A percentile compares a stretch with the other conserved stretches of the same genome.
Conservation (phyloP, 2,888 invertebrate genomes). For the Bellardia bayeri region DNA sequence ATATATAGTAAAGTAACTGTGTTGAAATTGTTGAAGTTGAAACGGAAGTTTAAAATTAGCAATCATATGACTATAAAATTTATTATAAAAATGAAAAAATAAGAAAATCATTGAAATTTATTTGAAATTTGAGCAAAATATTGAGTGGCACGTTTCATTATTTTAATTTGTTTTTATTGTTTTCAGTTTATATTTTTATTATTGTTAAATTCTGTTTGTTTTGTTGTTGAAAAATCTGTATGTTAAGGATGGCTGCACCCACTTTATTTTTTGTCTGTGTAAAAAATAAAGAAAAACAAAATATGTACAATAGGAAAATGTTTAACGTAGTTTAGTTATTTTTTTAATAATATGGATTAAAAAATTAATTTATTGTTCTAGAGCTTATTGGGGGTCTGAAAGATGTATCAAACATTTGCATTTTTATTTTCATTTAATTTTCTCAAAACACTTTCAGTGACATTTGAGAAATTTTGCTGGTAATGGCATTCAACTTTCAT, state of each 20-base stretch:
- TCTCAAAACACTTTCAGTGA: not conserved
- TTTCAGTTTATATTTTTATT: not conserved
- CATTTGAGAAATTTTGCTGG: not conserved
- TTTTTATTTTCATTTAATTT: constrained; percentile 2
- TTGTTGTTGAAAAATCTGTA: not conserved
- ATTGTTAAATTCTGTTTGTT: not conserved
- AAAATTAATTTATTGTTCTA: constrained; percentile 16
- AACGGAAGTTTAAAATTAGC: not conserved
- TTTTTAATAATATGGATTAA: constrained; percentile 9
- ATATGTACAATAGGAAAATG: not conserved
- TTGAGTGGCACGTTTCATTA: constrained; percentile 32
- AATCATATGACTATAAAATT: not conserved
- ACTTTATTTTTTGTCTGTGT: not conserved
- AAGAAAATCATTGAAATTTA: not conserved
- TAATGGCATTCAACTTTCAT: too few species aligned
- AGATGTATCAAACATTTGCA: constrained; percentile 18
- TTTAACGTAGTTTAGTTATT: not conserved
- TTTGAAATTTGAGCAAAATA: constrained; percentile 3
- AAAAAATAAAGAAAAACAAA: not conserved
- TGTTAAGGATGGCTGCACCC: constrained; percentile 36
- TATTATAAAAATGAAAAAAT: not conserved
- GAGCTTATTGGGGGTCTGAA: constrained; percentile 30
- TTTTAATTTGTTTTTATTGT: constrained; percentile 8
- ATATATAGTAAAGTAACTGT: too few species aligned
- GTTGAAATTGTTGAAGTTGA: too few species aligned